Evolutionary conservation across 2,888 invertebrate species (phyloP).

Genomic region (Hedya salicella): DNA sequence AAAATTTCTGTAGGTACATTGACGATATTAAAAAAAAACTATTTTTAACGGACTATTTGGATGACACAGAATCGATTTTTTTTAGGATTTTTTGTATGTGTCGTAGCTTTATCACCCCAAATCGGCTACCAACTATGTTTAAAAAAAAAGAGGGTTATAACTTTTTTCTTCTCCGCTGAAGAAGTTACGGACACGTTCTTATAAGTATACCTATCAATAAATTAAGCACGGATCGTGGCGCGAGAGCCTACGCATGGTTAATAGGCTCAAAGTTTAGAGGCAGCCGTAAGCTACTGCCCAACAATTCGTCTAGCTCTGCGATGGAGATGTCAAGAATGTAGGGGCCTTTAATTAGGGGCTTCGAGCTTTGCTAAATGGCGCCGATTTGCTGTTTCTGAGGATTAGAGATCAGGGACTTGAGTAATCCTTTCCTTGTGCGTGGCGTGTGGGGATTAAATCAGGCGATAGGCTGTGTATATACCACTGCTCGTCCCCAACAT

Average conservation of each 20-base stretch:
- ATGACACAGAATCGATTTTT: no score
- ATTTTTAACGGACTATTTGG: no score
- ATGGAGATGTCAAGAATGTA: constrained; percentile 74
- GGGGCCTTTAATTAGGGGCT: constrained; percentile 73
- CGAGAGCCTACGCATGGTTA: constrained; percentile 1
- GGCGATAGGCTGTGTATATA: no score
- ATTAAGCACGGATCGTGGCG: neutral
- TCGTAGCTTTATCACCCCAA: no score
- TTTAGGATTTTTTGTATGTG: no score
- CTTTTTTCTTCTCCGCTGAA: no score
- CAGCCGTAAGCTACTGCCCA: constrained; percentile 66
- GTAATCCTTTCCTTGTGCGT: constrained; percentile 61
- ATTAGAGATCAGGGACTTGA: constrained; percentile 58
- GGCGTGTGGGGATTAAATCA: constrained; percentile 7
- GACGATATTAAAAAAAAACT: no score
- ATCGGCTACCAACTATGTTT: no score
- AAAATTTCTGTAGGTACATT: no score
- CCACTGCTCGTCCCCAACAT: no score
- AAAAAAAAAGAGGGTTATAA: no score
- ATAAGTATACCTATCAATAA: neutral
- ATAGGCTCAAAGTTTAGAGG: constrained; percentile 54
- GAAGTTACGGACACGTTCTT: no score
- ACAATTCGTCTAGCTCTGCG: constrained; percentile 64
- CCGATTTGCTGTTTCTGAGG: constrained; percentile 74
- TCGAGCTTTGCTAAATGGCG: constrained; percentile 70